Percentiles rank a stretch among this genome's conserved stretches.
Conservation (phyloP, 2,113 vertebrate species). For the Brachypteracias leptosomus region DNA sequence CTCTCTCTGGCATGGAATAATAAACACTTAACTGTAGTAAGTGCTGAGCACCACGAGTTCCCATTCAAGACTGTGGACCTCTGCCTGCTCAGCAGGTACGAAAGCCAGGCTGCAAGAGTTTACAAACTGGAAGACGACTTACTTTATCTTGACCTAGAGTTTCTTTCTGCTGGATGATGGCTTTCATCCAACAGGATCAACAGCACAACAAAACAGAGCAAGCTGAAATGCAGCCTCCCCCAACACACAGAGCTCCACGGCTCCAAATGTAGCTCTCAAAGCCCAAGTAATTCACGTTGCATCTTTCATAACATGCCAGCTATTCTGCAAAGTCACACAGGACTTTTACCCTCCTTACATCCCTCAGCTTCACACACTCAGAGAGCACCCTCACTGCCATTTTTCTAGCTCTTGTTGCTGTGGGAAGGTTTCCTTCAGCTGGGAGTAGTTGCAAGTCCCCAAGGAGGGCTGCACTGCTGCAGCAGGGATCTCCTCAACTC, state of each 20-base stretch:
- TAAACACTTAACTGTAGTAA: not conserved
- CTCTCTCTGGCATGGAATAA: not conserved
- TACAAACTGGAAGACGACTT: not conserved
- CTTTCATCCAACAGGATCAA: not conserved
- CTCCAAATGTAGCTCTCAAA: not conserved
- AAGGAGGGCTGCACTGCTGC: slow-evolving; percentile 49
- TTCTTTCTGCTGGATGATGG: slow-evolving; percentile 4
- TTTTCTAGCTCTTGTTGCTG: slow-evolving; percentile 28
- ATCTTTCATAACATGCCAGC: not conserved
- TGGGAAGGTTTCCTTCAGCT: slow-evolving; percentile 53
- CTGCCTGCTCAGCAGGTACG: not conserved
- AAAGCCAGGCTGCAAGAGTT: not conserved
- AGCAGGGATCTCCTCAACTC: slow-evolving; percentile 53
- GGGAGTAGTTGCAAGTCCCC: slow-evolving; percentile 64
- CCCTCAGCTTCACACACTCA: not conserved
- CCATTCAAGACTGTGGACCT: not conserved
- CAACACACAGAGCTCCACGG: not conserved
- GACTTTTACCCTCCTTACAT: not conserved
- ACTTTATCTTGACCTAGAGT: not conserved
- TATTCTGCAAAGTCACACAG: not conserved
- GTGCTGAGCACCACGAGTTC: not conserved
- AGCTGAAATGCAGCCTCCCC: not conserved
- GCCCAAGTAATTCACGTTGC: not conserved
- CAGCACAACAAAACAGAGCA: not conserved
- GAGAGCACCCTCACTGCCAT: not conserved